A percentile compares a stretch with the other conserved stretches of the same genome.
phyloP scores from a whole-genome alignment of 1,140 invertebrate genomes.

The Drosophila micromelanica region DNA sequence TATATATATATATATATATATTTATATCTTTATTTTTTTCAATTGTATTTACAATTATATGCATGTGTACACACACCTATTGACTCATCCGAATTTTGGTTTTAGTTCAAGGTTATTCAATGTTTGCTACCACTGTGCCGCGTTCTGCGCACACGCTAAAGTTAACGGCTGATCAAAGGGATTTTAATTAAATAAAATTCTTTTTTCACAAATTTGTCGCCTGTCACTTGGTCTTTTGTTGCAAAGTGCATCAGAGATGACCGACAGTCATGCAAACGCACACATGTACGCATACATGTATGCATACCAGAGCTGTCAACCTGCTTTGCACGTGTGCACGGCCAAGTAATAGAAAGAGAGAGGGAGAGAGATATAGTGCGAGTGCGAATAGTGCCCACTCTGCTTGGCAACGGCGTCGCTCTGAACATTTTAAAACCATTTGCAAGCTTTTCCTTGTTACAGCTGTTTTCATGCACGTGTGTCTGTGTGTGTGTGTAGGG shows the following conservation, averaged over 20 bases:
- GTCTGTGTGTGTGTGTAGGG: constrained; percentile 23
- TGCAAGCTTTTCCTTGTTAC: constrained; percentile 29
- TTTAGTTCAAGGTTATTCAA: constrained; percentile 14
- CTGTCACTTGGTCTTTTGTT: constrained; percentile 31
- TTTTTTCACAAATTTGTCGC: constrained; percentile 57
- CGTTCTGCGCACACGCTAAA: constrained; percentile 20
- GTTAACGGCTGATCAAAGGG: constrained; percentile 44
- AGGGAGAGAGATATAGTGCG: constrained; percentile 2
- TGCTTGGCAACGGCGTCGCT: constrained; percentile 59
- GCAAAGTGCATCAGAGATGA: constrained; percentile 27
- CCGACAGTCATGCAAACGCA: constrained; percentile 14
- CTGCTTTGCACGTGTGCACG: constrained; percentile 55
- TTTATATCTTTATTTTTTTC: neutral
- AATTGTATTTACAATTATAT: neutral
- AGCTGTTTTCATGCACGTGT: constrained; percentile 53
- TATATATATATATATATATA: neutral
- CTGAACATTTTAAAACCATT: constrained; percentile 21
- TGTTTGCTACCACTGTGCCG: constrained; percentile 27
- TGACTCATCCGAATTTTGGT: neutral
- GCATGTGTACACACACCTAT: neutral
- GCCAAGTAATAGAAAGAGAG: neutral
- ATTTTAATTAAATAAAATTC: constrained; percentile 70
- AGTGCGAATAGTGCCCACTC: constrained; percentile 3
- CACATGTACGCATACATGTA: constrained; percentile 1
- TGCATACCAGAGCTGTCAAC: constrained; percentile 56